Evolutionary conservation across 2,888 invertebrate species (phyloP), one percentile per base, ranked within the genome.

Genomic region (Allophyes oxyacanthae): DNA sequence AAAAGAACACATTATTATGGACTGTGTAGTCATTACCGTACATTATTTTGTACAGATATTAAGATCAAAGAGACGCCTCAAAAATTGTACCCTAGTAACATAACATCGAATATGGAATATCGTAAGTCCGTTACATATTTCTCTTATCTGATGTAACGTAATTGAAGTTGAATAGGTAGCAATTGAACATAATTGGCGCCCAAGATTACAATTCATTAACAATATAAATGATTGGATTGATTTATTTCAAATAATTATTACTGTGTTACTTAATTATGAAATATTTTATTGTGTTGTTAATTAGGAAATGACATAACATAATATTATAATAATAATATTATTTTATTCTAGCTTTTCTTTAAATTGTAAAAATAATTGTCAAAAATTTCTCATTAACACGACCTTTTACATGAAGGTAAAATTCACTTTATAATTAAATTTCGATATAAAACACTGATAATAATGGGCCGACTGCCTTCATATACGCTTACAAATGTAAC

Each of bases 141-240:
- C 36, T 15, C 40, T 44, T 45, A 61, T 36, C 44, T 42, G 52
- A 50, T 52, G 13, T 40, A 32, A 45, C 41, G 13, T 42, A 54
- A 63, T 58, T 65, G 54, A 54, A 62, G 69, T 49, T 56, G 10
- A 69, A 65, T 56, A 50, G 2, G 44, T 42, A 46, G 50, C 55
- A 72, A 75, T 72, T 69, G 76, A 60, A 64, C 44, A 40, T 64
- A 55, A 64, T 61, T 67, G 51, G 33, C 28, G 34, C 34, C 20
- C 11, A 48, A 36, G 48, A 50, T 69, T 62, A 64, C 32, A 50
- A 45, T 50, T 56, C 56, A 68, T 64, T 64, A 45, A 44, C 46
- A 28, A 56, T 20, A 30, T 38, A n/a, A n/a, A n/a, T n/a, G 13
- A 46, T 50, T 38, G 34, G 13, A 45, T 32, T 43, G 14, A 68